Base-by-base conservation (phyloP, 2,888 invertebrate species). In the Dichetophora obliterata region DNA sequence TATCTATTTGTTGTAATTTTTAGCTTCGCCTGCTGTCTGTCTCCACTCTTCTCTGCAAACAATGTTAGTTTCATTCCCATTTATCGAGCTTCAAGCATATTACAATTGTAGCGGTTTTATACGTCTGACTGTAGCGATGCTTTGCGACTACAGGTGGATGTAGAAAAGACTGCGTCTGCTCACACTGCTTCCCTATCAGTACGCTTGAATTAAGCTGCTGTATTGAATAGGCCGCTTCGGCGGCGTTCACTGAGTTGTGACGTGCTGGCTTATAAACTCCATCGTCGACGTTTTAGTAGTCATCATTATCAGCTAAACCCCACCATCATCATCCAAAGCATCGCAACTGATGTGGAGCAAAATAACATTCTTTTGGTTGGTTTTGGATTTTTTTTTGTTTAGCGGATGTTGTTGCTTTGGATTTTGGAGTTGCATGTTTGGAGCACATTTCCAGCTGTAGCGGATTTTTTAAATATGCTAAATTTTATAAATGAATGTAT, bases 181-280 rank as follows among this genome's bases (percentile, higher is more conserved):
- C 50, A n/a, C 16, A 61, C 37, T 27, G 61, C 61, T 72, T 22
- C 70, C 54, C 63, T 68, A 80, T 81, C 11, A 11, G 11, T 43
- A 84, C 82, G 84, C 85, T 84, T 84, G 83, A 85, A 81, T 84
- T 85, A 79, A 80, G 82, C 80, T 81, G 68, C 57, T 80, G 43
- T 52, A 57, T 43, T 48, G 16, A 72, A 43, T 52, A 78, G 81
- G 76, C 84, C 34, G 54, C 22, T 48, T 5, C 48, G 14, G 63
- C 79, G 80, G 77, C 84, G 84, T 81, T 83, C 85, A 85, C 81
- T 85, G 83, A 84, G 77, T 85, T 85, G 85, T 83, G 81, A 84
- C 81, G 82, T 82, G 85, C 82, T 84, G 83, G 82, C 83, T 81
- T 84, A 83, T 83, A 85, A 85, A 85, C 84, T 82, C 83, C 82